phyloP scores from a whole-genome alignment of 1,140 invertebrate species.

The Megalopta genalis region DNA sequence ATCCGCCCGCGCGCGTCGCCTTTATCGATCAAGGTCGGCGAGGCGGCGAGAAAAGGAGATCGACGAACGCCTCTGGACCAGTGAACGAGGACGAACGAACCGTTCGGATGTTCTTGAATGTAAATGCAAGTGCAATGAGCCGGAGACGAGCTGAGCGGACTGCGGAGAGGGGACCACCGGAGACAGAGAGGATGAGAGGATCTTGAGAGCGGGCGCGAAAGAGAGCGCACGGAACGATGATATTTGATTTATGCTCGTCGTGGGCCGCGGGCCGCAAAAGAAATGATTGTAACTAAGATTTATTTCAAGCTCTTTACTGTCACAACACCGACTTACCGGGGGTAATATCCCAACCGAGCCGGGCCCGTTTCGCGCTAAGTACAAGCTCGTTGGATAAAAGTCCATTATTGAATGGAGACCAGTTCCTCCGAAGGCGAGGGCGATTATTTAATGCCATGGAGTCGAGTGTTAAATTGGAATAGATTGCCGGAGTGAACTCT shows the following conservation, averaged over 20 bases:
- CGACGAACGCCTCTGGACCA: neutral
- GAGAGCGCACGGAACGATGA: constrained; percentile 59
- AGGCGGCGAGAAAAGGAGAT: neutral
- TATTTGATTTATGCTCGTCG: constrained; percentile 74
- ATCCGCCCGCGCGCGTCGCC: constrained; percentile 8
- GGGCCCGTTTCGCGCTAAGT: constrained; percentile 61
- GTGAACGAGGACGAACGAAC: neutral
- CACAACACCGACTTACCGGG: constrained; percentile 74
- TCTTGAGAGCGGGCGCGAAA: constrained; percentile 37
- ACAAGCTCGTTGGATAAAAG: constrained; percentile 74
- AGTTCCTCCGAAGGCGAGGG: constrained; percentile 72
- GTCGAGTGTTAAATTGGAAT: constrained; percentile 76
- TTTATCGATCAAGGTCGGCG: constrained; percentile 39
- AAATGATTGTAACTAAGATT: constrained; percentile 77
- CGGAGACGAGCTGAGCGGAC: constrained; percentile 13
- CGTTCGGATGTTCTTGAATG: constrained; percentile 29
- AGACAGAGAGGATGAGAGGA: constrained; percentile 32
- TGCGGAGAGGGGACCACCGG: constrained; percentile 15
- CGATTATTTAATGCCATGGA: constrained; percentile 75
- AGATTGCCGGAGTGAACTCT: constrained; percentile 66
- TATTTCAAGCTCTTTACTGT: constrained; percentile 77
- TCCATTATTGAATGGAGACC: constrained; percentile 75
- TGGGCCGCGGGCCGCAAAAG: constrained; percentile 72
- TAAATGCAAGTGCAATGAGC: constrained; percentile 51
- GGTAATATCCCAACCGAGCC: constrained; percentile 59